Percentiles rank a stretch among this genome's conserved stretches.
Conservation (phyloP, 1,140 invertebrate genomes). For the Subanguina moxae region DNA sequence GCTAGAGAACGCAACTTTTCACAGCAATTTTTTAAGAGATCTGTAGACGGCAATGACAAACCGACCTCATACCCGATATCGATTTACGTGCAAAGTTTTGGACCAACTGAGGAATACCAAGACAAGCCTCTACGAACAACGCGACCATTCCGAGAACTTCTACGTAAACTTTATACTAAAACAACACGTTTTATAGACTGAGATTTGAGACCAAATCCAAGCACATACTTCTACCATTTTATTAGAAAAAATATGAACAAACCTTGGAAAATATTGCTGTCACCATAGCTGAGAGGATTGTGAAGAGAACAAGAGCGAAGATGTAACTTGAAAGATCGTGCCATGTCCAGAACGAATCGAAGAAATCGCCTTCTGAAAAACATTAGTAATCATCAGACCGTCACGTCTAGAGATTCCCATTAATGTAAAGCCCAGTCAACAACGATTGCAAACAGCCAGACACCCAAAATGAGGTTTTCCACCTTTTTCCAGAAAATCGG, state of each 20-base stretch:
- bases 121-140: slow-evolving; percentile 89
- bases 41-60: slow-evolving; percentile 2
- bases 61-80: slow-evolving; percentile 91
- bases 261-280: slow-evolving; percentile 82
- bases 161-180: slow-evolving; percentile 67
- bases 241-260: too few species aligned
- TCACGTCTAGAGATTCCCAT: background rate
- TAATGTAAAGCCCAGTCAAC: too few species aligned
- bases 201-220: background rate
- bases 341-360: slow-evolving; percentile 91
- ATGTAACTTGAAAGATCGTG: slow-evolving; percentile 93
- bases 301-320: slow-evolving; percentile 83
- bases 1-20: too few species aligned
- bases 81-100: slow-evolving; percentile 83
- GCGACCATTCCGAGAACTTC: slow-evolving; percentile 86
- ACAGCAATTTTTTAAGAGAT: too few species aligned
- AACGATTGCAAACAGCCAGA: too few species aligned
- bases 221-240: too few species aligned
- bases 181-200: slow-evolving; percentile 10
- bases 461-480: too few species aligned
- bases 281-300: slow-evolving; percentile 73
- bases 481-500: too few species aligned
- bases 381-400: background rate
- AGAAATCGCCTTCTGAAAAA: slow-evolving; percentile 53
- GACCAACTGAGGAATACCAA: slow-evolving; percentile 85